Evolutionary conservation across 2,113 vertebrate genomes (phyloP).

Genomic region (Chaetura pelagica): DNA sequence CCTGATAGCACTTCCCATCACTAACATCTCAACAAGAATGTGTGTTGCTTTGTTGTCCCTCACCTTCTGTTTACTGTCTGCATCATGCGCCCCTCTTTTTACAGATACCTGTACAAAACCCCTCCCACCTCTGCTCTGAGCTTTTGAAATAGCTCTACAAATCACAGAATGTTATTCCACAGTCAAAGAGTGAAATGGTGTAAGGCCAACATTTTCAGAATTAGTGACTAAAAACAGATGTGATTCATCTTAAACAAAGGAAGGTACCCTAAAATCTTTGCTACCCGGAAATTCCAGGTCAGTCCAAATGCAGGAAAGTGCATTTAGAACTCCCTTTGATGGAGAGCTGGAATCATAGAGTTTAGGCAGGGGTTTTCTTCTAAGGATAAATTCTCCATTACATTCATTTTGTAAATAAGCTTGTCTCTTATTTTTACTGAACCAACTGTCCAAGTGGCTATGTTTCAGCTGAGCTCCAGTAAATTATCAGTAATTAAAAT

Average conservation of each 20-base stretch:
- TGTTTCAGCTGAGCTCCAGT: not conserved
- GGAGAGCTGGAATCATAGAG: not conserved
- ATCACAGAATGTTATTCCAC: not conserved
- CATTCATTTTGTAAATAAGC: not conserved
- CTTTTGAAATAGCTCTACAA: not conserved
- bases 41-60: not conserved
- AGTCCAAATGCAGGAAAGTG: not conserved
- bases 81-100: not conserved
- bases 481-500: constrained; percentile 53
- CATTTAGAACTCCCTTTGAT: not conserved
- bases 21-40: not conserved
- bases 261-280: not conserved
- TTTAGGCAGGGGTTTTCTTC: not conserved
- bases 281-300: not conserved
- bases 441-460: not conserved
- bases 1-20: not conserved
- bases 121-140: not conserved
- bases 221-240: accelerated
- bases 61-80: accelerated
- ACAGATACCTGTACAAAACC: not conserved
- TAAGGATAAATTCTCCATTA: not conserved
- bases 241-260: not conserved
- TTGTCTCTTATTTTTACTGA: not conserved
- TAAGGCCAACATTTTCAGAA: not conserved
- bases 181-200: not conserved